These are phyloP conservation scores for Lasiurus cinereus DNA, from an alignment of 2,113 vertebrate genomes.

Conservation along the genomic window DNA sequence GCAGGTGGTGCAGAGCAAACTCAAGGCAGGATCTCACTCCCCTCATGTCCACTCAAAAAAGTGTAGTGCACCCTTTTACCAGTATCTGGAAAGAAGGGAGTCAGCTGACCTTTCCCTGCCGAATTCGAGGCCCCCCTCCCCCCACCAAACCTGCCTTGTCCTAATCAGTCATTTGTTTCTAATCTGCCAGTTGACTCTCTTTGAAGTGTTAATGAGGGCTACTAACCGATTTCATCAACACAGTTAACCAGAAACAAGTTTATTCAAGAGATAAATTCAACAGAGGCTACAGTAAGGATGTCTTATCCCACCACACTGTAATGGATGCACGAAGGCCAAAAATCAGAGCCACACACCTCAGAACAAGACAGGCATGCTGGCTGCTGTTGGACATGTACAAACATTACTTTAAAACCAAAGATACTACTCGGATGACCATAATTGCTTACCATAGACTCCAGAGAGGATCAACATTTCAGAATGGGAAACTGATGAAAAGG, in stretches of 20 bases:
- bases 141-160: not conserved
- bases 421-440: not conserved
- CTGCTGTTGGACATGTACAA: not conserved
- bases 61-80: not conserved
- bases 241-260: slow-evolving; percentile 64
- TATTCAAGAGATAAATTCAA: slow-evolving; percentile 52
- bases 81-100: not conserved
- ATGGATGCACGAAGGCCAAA: not conserved
- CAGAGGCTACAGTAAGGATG: not conserved
- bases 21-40: not conserved
- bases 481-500: not conserved
- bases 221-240: not conserved
- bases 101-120: not conserved
- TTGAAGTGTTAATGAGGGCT: not conserved
- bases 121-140: not conserved
- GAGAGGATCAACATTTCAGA: not conserved
- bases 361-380: not conserved
- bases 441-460: not conserved
- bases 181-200: not conserved
- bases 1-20: not conserved
- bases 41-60: not conserved
- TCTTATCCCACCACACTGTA: not conserved
- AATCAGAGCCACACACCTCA: not conserved
- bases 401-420: not conserved
- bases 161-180: not conserved